A percentile compares a stretch with the other conserved stretches of the same genome.
These are phyloP conservation scores for Champsocephalus gunnari DNA, from an alignment of 2,797 vertebrate species.

Conservation along the genomic window DNA sequence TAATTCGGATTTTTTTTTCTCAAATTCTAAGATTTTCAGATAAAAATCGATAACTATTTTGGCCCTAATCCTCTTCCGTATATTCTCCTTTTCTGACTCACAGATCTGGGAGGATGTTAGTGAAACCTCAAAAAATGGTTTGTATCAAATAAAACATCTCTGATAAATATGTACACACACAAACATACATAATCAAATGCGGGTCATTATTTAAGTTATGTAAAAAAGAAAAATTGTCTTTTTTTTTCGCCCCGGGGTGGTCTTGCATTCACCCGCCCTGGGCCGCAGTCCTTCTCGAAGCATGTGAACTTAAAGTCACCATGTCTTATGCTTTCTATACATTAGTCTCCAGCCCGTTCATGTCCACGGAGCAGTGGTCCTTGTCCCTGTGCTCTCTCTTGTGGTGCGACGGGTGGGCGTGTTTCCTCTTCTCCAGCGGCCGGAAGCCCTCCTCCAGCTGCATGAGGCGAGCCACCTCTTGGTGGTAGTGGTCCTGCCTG, in stretches of 20 bases:
- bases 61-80: background rate
- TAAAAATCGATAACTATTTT: too few species aligned
- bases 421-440: constrained; percentile 80
- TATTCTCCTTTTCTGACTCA: constrained; percentile 21
- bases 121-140: constrained; percentile 11
- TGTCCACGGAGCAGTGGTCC: constrained; percentile 95
- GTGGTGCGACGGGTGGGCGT: constrained; percentile 75
- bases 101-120: background rate
- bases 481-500: constrained; percentile 77
- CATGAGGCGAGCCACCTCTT: constrained; percentile 89
- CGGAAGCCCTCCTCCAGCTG: constrained; percentile 92
- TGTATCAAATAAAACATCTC: constrained; percentile 49
- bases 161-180: constrained; percentile 67
- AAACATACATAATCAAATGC: constrained; percentile 62
- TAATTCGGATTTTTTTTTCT: too few species aligned
- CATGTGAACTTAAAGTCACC: constrained; percentile 15
- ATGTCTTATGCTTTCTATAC: constrained; percentile 82
- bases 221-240: constrained; percentile 59
- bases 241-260: constrained; percentile 2
- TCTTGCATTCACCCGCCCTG: constrained; percentile 25
- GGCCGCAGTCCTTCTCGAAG: constrained; percentile 4
- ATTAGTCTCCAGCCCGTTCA: constrained; percentile 96
- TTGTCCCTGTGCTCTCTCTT: constrained; percentile 86
- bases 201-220: constrained; percentile 60
- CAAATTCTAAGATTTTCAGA: too few species aligned